Base-by-base conservation (phyloP, 2,888 invertebrate species). In the Ennomos fuscantarius region DNA sequence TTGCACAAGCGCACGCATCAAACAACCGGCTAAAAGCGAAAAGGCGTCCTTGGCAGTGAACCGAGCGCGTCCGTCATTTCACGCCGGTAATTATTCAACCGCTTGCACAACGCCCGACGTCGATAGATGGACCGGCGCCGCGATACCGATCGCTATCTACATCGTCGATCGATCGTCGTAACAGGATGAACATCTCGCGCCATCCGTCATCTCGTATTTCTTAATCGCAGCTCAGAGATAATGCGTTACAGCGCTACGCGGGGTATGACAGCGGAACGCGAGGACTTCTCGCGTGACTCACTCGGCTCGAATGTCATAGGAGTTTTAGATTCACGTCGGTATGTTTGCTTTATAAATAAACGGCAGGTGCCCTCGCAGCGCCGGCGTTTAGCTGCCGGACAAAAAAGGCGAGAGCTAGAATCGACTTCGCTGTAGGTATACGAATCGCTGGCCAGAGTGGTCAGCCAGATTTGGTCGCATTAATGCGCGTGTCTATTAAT, bases 1-100 rank as follows among this genome's bases (percentile, higher is more conserved):
- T 82, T 81, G 76, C 77, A 78, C 78, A 82, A 82, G 72, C 79
- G 79, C 73, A 74, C 82, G 8, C n/a, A 32, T 15, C 45, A 49
- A 49, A 15, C 41, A 31, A 52, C 80, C 83, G 79, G 70, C 79
- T 77, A 80, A 81, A 82, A 84, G 83, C 85, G 84, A 84, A 82
- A 84, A 76, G 75, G 74, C 85, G 86, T 85, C 86, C 85, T 86
- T 86, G 86, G 80, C 85, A 85, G 74, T 86, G 86, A 84, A 82
- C 75, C 77, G 74, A 76, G 74, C 75, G 73, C 78, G 79, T 82
- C 77, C 81, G 78, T 82, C 79, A 80, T 70, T 75, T 65, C 76
- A 68, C 67, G 73, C 69, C 73, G 72, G 76, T 76, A 78, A 81
- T 86, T 82, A 84, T 80, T 84, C 82, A 84, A 77, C 69, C 72